A percentile compares a stretch with the other conserved stretches of the same genome.
phyloP scores from a whole-genome alignment of 2,797 vertebrate species.

The Hoplostethus atlanticus region DNA sequence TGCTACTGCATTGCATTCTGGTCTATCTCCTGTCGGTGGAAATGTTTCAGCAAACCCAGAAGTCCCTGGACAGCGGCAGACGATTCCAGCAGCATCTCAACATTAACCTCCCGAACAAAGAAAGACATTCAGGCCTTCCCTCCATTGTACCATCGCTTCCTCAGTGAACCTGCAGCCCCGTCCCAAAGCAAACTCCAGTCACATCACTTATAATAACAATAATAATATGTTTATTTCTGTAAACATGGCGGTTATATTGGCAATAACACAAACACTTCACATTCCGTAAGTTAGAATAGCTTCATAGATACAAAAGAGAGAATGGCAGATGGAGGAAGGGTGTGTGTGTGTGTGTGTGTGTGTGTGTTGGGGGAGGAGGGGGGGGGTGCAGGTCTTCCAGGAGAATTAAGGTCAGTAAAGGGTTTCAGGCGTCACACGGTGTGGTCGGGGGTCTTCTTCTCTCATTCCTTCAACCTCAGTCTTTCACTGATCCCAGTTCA shows the following conservation, averaged over 20 bases:
- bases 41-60: constrained; percentile 17
- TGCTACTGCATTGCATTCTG: too few species aligned
- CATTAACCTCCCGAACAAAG: too few species aligned
- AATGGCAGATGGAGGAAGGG: neutral
- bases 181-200: constrained; percentile 26
- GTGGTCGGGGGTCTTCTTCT: neutral
- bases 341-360: too few species aligned
- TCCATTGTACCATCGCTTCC: constrained; percentile 37
- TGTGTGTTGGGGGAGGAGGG: neutral
- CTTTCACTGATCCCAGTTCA: constrained; percentile 90
- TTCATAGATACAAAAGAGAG: constrained; percentile 64
- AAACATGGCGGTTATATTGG: constrained; percentile 72
- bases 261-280: constrained; percentile 76
- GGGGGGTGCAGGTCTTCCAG: constrained; percentile 27
- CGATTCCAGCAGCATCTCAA: constrained; percentile 57
- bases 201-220: constrained; percentile 57
- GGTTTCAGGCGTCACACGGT: constrained; percentile 15
- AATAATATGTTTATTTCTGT: constrained; percentile 73
- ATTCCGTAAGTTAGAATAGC: constrained; percentile 74
- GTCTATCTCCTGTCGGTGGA: too few species aligned
- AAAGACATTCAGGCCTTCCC: constrained; percentile 10
- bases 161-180: constrained; percentile 13
- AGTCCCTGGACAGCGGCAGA: constrained; percentile 33
- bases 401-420: constrained; percentile 24
- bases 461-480: constrained; percentile 79